phyloP scores from a whole-genome alignment of 2,797 vertebrate species.

The Epinephelus malabaricus region DNA sequence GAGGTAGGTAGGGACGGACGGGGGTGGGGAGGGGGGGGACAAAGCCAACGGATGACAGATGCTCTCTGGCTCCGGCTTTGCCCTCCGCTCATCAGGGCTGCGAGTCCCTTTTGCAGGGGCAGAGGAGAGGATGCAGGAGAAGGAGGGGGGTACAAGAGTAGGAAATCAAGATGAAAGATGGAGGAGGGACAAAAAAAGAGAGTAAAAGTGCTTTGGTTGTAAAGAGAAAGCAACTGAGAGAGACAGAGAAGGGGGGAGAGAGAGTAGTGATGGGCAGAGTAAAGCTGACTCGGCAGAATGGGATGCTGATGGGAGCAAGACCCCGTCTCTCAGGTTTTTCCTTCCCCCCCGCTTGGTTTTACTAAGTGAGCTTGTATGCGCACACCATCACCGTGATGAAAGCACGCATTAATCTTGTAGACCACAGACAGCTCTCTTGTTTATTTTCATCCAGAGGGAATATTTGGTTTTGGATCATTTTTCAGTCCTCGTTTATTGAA shows the following conservation, averaged over 20 bases:
- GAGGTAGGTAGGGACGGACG: slow-evolving; percentile 42
- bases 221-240: slow-evolving; percentile 53
- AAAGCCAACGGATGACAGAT: slow-evolving; percentile 78
- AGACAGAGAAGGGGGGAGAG: slow-evolving; percentile 18
- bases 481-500: neutral
- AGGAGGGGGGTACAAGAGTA: slow-evolving; percentile 7
- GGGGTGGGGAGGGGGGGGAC: slow-evolving; percentile 43
- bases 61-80: slow-evolving; percentile 68
- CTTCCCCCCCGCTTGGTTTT: slow-evolving; percentile 23
- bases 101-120: slow-evolving; percentile 41
- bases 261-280: slow-evolving; percentile 48
- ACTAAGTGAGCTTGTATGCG: slow-evolving; percentile 28
- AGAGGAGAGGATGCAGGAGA: slow-evolving; percentile 16
- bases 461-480: too few species aligned
- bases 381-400: slow-evolving; percentile 7
- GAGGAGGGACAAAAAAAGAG: slow-evolving; percentile 49
- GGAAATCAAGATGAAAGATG: slow-evolving; percentile 51
- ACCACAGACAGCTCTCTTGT: neutral
- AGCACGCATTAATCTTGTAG: slow-evolving; percentile 8
- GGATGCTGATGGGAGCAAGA: slow-evolving; percentile 71
- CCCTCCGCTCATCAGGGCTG: slow-evolving; percentile 60
- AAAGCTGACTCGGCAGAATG: slow-evolving; percentile 82
- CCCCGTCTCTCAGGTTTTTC: slow-evolving; percentile 51
- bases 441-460: too few species aligned
- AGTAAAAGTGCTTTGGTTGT: slow-evolving; percentile 62